Conservation (phyloP, 2,113 vertebrate species). For the Ascaphus truei region DNA sequence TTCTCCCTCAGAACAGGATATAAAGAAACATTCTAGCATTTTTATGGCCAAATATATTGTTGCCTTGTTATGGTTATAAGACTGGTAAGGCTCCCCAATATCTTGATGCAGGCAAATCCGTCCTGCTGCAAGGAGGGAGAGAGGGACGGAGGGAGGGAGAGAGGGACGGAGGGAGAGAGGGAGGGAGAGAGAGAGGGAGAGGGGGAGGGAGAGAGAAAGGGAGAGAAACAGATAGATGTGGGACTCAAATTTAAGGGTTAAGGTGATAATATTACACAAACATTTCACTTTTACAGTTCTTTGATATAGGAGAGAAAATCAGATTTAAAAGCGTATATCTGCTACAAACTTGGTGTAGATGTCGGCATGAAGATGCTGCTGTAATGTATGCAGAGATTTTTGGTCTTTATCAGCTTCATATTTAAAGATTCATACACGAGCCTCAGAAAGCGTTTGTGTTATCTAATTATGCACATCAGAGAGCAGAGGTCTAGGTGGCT, state of each 20-base stretch:
- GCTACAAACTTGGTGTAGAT: background rate
- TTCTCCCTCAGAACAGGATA: too few relatives aligned
- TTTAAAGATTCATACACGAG: slow-evolving; percentile 62
- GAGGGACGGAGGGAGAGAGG: too few relatives aligned
- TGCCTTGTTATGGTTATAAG: too few relatives aligned
- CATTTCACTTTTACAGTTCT: background rate
- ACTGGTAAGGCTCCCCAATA: too few relatives aligned
- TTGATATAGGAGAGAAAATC: background rate
- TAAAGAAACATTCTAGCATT: too few relatives aligned
- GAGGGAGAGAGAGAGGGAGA: too few relatives aligned
- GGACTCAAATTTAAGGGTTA: background rate
- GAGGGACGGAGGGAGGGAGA: too few relatives aligned
- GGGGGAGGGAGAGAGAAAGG: background rate
- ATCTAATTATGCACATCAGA: slow-evolving; percentile 59
- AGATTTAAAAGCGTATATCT: background rate
- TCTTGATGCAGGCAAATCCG: too few relatives aligned
- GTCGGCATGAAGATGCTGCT: background rate
- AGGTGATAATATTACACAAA: background rate
- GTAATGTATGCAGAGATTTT: slow-evolving; percentile 35
- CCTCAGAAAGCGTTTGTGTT: slow-evolving; percentile 64
- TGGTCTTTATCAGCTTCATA: slow-evolving; percentile 39
- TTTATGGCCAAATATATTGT: too few relatives aligned
- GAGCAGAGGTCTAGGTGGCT: slow-evolving; percentile 60
- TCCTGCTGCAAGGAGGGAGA: too few relatives aligned
- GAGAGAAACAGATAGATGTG: background rate